Percentiles rank a stretch among this genome's conserved stretches.
phyloP scores from a whole-genome alignment of 2,113 vertebrate genomes.

The Rhineura floridana region DNA sequence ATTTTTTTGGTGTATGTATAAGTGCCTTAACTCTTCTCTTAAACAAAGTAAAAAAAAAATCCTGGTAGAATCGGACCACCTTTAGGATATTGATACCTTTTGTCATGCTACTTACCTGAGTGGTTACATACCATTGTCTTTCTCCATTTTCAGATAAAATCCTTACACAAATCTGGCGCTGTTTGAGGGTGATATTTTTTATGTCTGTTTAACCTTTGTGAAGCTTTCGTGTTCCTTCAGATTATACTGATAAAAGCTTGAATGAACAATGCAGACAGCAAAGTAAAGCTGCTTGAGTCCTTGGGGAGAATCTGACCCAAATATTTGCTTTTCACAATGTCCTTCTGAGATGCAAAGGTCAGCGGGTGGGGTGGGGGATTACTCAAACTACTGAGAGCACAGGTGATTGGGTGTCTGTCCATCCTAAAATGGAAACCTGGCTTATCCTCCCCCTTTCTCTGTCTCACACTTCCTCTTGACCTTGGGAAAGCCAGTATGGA shows the following conservation, averaged over 20 bases:
- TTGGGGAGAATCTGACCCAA: conserved; percentile 28
- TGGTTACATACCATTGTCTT: not conserved
- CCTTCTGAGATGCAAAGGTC: conserved; percentile 1
- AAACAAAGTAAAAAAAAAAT: not conserved
- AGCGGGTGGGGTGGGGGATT: not conserved
- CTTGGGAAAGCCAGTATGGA: not conserved
- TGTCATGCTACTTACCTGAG: conserved; percentile 21
- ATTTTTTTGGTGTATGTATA: not conserved
- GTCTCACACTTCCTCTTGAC: not conserved
- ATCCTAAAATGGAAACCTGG: not conserved
- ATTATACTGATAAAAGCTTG: conserved; percentile 26
- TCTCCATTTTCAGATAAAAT: conserved; percentile 33
- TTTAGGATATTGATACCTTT: not conserved
- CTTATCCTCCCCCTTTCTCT: not conserved
- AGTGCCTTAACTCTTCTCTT: not conserved
- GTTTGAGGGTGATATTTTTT: not conserved
- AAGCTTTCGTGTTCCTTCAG: conserved; percentile 33
- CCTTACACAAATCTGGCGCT: conserved; percentile 18
- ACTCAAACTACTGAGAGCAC: not conserved
- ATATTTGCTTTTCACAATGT: conserved; percentile 44
- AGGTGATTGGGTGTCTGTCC: not conserved
- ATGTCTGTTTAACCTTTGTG: conserved; percentile 30
- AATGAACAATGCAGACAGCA: not conserved
- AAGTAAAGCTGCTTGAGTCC: conserved; percentile 26
- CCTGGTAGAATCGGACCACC: not conserved